Conservation (phyloP, 2,888 invertebrate genomes). For the Tachystola acroxantha region DNA sequence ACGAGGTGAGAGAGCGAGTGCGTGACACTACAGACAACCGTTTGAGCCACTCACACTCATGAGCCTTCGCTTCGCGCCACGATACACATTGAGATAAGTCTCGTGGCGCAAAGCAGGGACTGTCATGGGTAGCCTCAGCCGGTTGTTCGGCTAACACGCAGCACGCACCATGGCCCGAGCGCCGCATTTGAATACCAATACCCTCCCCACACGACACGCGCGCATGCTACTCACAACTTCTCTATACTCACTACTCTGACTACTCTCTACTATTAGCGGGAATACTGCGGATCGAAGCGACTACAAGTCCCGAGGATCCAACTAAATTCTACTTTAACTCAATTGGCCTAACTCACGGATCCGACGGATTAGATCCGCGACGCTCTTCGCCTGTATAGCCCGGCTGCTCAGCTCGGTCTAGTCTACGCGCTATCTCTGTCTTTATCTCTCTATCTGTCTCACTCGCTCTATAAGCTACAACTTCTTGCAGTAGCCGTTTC, state of each 20-base stretch:
- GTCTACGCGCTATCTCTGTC: conserved; percentile 70
- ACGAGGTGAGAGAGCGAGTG: conserved; percentile 77
- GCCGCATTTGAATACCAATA: conserved; percentile 87
- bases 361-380: conserved; percentile 58
- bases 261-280: conserved; percentile 68
- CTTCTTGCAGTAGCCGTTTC: conserved; percentile 72
- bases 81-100: neutral
- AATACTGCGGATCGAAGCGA: conserved; percentile 61
- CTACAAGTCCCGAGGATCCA: conserved; percentile 59
- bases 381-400: conserved; percentile 62
- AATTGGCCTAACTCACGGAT: conserved; percentile 46
- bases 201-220: conserved; percentile 76
- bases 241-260: conserved; percentile 72
- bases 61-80: conserved; percentile 3
- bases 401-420: conserved; percentile 70
- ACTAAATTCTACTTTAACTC: conserved; percentile 35
- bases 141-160: conserved; percentile 30
- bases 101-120: neutral
- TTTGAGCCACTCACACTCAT: conserved; percentile 16
- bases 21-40: conserved; percentile 43
- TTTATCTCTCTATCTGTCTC: conserved; percentile 71
- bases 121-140: conserved; percentile 15
- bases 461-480: conserved; percentile 69
- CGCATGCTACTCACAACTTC: conserved; percentile 76
- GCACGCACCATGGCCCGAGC: conserved; percentile 72